Base-by-base conservation (phyloP, 2,113 vertebrate species). In the Peromyscus leucopus region DNA sequence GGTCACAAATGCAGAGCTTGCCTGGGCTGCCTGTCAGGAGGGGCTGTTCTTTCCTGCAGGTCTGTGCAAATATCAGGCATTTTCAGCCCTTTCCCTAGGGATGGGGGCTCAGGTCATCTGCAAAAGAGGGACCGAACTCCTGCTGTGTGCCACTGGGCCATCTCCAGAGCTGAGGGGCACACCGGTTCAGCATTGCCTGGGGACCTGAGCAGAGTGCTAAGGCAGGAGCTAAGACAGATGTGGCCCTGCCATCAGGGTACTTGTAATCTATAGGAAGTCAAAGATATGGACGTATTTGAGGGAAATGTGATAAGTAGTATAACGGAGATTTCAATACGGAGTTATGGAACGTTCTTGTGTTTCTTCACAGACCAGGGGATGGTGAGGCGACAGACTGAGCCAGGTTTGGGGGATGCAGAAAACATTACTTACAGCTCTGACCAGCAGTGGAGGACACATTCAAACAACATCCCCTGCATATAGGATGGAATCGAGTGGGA, bases 1-100 rank as follows among this genome's bases (percentile, higher is more conserved):
- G 96, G 96, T 97, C 96, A 97, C 46, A 42, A 76, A 91, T 4
- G 0, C 65, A 78, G 89, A 95, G 71, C 2, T 2, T 31, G 26
- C 17, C 5, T 0, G 0, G 48, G 69, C 84, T 88, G 90, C 92
- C 86, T 42, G 19, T 65, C 63, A n/a, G 93, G 80, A 74, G 80
- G 51, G 12, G 48, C 42, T 39, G 76, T 67, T 96, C 89, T 93
- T 86, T 91, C 33, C 89, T 1, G 0, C 31, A 57, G 46, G 33
- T 91, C n/a, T 93, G 83, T 59, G 39, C 84, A 97, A 93, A 90
- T 94, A 88, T 92, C 88, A 51, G n/a, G 16, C 16, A 2, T 42
- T 79, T 88, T 82, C 91, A 92, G 89, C 42, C 12, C 36, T 65
- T 90, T 36, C 89, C 39, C 78, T 48, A 55, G 92, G 74, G 71